Conservation (phyloP, 1,140 invertebrate species). For the Tetraneura akinire region DNA sequence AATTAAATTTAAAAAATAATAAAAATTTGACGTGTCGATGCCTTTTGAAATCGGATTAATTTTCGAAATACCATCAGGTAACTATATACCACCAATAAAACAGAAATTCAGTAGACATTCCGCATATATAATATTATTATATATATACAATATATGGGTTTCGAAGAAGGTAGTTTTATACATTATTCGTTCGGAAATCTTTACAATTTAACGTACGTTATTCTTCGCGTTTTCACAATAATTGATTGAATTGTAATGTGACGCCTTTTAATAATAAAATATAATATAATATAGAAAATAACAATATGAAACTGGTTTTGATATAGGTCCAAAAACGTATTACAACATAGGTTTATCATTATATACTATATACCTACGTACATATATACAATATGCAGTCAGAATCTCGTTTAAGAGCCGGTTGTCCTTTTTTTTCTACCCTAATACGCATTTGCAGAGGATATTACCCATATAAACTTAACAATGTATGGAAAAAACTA, state of each 20-base stretch:
- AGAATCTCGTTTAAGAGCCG: background rate
- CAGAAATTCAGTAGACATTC: conserved; percentile 10
- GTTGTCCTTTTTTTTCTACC: background rate
- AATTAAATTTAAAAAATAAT: too few species aligned
- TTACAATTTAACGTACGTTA: background rate
- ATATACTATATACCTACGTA: too few species aligned
- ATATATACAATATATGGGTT: too few species aligned
- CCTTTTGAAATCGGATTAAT: background rate
- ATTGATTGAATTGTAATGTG: conserved; percentile 30
- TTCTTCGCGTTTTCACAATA: conserved; percentile 5
- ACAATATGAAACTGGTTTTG: conserved; percentile 19
- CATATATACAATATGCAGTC: too few species aligned
- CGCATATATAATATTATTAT: too few species aligned
- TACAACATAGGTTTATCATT: conserved; percentile 4
- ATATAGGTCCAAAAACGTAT: background rate
- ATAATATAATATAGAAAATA: background rate
- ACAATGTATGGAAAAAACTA: too few species aligned
- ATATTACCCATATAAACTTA: too few species aligned
- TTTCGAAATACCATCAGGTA: background rate
- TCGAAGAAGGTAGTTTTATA: conserved; percentile 4
- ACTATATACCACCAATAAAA: background rate
- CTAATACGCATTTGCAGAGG: too few species aligned
- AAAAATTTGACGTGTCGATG: background rate
- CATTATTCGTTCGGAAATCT: background rate
- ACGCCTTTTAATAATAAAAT: conserved; percentile 33